Percentiles rank a stretch among this genome's conserved stretches.
These are phyloP conservation scores for Drosophila mimetica DNA, from an alignment of 2,888 invertebrate species.

Conservation along the genomic window DNA sequence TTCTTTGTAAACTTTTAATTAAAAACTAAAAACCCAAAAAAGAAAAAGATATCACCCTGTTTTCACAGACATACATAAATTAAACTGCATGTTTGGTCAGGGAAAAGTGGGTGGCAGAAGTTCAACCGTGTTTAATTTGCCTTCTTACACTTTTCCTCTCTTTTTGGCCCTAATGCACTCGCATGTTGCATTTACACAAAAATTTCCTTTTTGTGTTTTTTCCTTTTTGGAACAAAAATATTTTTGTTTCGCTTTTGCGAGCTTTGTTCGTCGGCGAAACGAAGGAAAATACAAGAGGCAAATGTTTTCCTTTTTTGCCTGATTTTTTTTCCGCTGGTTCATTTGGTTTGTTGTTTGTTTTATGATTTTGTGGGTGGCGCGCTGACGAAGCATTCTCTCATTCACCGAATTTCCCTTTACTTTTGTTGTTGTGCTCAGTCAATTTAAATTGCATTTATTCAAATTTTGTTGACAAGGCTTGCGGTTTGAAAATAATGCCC, in stretches of 20 bases:
- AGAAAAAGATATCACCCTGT: conserved; percentile 6
- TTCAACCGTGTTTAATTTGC: conserved; percentile 49
- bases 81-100: conserved; percentile 25
- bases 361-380: conserved; percentile 31
- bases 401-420: conserved; percentile 2
- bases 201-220: conserved; percentile 33
- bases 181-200: conserved; percentile 47
- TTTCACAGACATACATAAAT: conserved; percentile 38
- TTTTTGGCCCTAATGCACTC: conserved; percentile 20
- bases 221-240: conserved; percentile 33
- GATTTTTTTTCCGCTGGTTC: conserved; percentile 16
- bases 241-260: conserved; percentile 50
- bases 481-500: conserved; percentile 25
- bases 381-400: conserved; percentile 21
- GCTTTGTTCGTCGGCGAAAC: conserved; percentile 29
- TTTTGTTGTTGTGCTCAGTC: conserved; percentile 32
- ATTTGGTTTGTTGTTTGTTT: conserved; percentile 30
- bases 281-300: conserved; percentile 25
- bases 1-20: neutral
- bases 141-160: conserved; percentile 26
- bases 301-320: conserved; percentile 34
- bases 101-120: conserved; percentile 21
- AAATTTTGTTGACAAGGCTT: conserved; percentile 47
- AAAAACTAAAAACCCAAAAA: neutral
- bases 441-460: conserved; percentile 59